Conservation (phyloP, 2,113 vertebrate genomes). For the Heterocephalus glaber region DNA sequence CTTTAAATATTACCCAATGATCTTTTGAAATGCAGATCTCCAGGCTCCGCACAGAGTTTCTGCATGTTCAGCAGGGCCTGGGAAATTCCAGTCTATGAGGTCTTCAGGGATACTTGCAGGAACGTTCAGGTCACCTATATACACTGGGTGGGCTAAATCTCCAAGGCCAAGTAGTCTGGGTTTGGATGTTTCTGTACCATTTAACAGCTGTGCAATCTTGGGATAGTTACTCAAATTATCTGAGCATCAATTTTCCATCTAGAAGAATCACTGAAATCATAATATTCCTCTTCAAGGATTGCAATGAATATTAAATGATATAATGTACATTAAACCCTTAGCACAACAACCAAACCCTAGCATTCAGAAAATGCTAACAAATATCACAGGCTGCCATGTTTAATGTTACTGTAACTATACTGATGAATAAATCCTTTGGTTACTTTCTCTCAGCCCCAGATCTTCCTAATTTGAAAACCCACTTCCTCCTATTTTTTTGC, state of each 20-base stretch:
- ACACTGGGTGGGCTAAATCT: not conserved
- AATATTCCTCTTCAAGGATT: not conserved
- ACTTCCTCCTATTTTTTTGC: not conserved
- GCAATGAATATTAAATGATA: not conserved
- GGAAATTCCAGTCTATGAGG: not conserved
- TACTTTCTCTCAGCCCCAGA: not conserved
- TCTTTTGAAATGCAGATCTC: not conserved
- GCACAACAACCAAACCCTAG: not conserved
- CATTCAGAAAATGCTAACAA: not conserved
- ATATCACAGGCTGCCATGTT: not conserved
- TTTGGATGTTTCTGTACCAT: not conserved
- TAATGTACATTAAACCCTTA: not conserved
- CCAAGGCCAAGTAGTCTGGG: not conserved
- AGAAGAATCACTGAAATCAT: constrained; percentile 12
- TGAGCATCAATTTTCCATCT: not conserved
- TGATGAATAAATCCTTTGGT: not conserved
- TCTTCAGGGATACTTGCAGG: not conserved
- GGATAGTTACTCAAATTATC: not conserved
- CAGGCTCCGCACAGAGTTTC: not conserved
- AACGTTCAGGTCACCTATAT: not conserved
- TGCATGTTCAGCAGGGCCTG: not conserved
- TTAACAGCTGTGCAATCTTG: not conserved
- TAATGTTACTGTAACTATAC: not conserved
- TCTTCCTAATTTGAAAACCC: not conserved
- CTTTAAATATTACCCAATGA: not conserved